Evolutionary conservation across 2,888 invertebrate species (phyloP).

Genomic region (Andrena camellia): DNA sequence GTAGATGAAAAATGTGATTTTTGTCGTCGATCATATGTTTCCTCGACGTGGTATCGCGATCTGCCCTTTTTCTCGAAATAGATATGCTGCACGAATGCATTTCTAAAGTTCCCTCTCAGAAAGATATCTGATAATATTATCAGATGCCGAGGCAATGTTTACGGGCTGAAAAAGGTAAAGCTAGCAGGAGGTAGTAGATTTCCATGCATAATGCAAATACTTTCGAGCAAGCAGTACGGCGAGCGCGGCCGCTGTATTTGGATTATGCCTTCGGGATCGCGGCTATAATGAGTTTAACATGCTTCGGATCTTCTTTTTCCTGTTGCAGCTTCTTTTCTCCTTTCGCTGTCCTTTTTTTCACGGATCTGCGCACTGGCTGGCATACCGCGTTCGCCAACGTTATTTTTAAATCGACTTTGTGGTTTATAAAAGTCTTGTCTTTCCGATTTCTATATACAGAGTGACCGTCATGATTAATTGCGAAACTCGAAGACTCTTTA

Average conservation of each 20-base stretch:
- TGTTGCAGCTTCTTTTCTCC: constrained; percentile 48
- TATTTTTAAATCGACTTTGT: background rate
- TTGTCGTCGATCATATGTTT: background rate
- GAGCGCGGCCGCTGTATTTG: constrained; percentile 70
- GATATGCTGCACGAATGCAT: background rate
- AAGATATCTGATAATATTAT: constrained; percentile 45
- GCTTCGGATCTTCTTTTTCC: constrained; percentile 69
- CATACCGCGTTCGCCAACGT: background rate
- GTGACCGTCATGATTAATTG: no score
- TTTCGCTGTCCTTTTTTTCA: background rate
- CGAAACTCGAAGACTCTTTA: no score
- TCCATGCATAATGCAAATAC: constrained; percentile 77
- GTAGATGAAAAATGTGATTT: background rate
- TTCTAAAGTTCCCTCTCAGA: constrained; percentile 7
- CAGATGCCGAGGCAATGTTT: constrained; percentile 30
- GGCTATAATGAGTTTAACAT: constrained; percentile 80
- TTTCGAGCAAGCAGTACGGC: constrained; percentile 54
- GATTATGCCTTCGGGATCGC: constrained; percentile 78
- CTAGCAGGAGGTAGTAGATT: constrained; percentile 63
- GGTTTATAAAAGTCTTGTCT: background rate
- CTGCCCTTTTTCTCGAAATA: constrained; percentile 4
- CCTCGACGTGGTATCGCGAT: background rate
- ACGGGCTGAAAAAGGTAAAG: constrained; percentile 36
- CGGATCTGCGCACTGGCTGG: background rate
- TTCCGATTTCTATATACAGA: no score